Percentiles rank a stretch among this genome's conserved stretches.
Evolutionary conservation across 2,888 invertebrate species (phyloP).

Genomic region (Torymus auratus): DNA sequence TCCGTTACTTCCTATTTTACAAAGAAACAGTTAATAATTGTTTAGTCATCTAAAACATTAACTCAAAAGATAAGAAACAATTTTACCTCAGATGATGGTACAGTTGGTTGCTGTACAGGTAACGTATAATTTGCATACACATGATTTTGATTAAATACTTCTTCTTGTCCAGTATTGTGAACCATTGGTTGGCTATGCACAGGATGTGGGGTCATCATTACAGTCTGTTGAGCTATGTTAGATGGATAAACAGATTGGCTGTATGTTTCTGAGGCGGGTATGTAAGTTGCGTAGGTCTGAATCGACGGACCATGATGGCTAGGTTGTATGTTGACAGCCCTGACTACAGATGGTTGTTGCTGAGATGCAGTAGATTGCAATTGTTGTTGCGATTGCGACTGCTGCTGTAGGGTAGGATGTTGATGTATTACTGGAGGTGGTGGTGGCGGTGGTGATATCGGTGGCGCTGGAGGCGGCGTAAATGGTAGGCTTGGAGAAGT

Average conservation of each 20-base stretch:
- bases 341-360: conserved; percentile 69
- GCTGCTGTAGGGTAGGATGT: conserved; percentile 48
- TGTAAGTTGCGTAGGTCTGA: conserved; percentile 67
- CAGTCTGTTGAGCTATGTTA: conserved; percentile 66
- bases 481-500: conserved; percentile 73
- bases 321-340: conserved; percentile 67
- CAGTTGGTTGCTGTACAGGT: conserved; percentile 69
- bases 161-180: conserved; percentile 65
- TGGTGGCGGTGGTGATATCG: conserved; percentile 55
- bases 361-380: conserved; percentile 56
- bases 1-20: conserved; percentile 69
- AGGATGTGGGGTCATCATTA: conserved; percentile 68
- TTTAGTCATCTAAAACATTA: background rate
- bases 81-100: conserved; percentile 65
- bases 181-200: conserved; percentile 64
- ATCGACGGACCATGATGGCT: conserved; percentile 67
- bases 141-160: conserved; percentile 71
- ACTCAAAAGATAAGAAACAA: conserved; percentile 18
- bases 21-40: background rate
- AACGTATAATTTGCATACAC: conserved; percentile 72
- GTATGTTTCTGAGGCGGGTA: conserved; percentile 71
- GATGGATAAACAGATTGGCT: conserved; percentile 68
- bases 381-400: conserved; percentile 56
- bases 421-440: conserved; percentile 49
- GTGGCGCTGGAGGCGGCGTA: conserved; percentile 65